A percentile compares a stretch with the other conserved stretches of the same genome.
These are phyloP conservation scores for Vombatus ursinus DNA, from an alignment of 2,113 vertebrate genomes.

Conservation along the genomic window DNA sequence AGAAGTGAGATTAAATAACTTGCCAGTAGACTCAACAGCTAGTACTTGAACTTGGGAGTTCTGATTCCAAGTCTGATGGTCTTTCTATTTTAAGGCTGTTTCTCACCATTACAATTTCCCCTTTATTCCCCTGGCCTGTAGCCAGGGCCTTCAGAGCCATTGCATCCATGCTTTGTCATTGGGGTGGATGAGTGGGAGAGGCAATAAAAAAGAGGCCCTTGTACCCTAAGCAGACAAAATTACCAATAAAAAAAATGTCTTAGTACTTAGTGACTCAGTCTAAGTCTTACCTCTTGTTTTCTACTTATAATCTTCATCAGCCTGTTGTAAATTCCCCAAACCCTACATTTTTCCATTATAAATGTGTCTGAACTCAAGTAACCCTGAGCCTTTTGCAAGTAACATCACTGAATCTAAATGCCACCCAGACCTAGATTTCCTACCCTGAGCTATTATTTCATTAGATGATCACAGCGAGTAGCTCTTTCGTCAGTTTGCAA, in stretches of 20 bases:
- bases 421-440: not conserved
- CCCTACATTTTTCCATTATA: conserved; percentile 56
- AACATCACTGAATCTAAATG: conserved; percentile 33
- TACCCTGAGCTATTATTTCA: conserved; percentile 60
- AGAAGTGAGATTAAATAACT: not conserved
- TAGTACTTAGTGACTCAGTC: not conserved
- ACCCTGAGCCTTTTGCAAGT: conserved; percentile 65
- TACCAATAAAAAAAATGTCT: conserved; percentile 35
- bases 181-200: not conserved
- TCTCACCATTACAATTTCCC: not conserved
- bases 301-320: conserved; percentile 49
- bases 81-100: not conserved
- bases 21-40: not conserved
- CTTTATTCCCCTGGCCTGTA: not conserved
- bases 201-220: not conserved
- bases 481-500: conserved; percentile 51
- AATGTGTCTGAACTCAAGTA: conserved; percentile 71
- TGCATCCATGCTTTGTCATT: not conserved
- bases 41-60: not conserved
- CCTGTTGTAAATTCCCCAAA: conserved; percentile 52
- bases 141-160: not conserved
- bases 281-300: conserved; percentile 43
- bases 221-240: not conserved
- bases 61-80: not conserved
- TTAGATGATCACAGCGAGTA: conserved; percentile 54